Conservation (phyloP, 2,113 vertebrate genomes). For the Athene cunicularia region DNA sequence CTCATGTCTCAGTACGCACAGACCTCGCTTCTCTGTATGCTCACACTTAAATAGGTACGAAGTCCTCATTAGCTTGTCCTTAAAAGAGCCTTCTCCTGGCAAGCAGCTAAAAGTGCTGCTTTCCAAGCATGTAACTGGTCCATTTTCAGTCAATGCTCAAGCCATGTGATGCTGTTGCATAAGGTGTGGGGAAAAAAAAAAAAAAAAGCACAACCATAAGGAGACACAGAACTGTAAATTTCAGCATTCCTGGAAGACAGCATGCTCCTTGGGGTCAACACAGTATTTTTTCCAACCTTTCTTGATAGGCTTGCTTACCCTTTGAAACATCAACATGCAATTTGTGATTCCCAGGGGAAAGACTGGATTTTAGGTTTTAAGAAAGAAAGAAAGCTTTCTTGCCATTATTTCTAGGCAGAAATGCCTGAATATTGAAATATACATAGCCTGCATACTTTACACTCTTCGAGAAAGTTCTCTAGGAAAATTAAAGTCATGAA, state of each 20-base stretch:
- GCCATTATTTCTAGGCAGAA: neutral
- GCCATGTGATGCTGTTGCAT: neutral
- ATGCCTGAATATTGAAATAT: neutral
- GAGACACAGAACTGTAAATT: neutral
- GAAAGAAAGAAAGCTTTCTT: neutral
- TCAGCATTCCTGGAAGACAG: slow-evolving; percentile 7
- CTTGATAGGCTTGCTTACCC: neutral
- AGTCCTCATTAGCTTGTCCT: neutral
- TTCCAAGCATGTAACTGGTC: neutral
- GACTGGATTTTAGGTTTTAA: neutral
- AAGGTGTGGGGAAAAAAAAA: neutral
- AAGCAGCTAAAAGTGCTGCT: neutral
- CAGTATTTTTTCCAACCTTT: neutral
- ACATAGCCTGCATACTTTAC: neutral
- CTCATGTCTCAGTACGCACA: neutral
- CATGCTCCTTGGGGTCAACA: neutral
- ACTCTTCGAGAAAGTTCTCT: neutral
- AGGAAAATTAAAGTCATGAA: neutral
- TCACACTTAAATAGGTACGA: neutral
- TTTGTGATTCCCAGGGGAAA: neutral
- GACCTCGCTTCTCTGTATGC: neutral
- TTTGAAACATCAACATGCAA: neutral
- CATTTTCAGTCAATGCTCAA: neutral
- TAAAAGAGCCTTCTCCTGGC: neutral
- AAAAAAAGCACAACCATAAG: neutral